Base-by-base conservation (phyloP, 2,888 invertebrate genomes). In the Oscheius sp. region DNA sequence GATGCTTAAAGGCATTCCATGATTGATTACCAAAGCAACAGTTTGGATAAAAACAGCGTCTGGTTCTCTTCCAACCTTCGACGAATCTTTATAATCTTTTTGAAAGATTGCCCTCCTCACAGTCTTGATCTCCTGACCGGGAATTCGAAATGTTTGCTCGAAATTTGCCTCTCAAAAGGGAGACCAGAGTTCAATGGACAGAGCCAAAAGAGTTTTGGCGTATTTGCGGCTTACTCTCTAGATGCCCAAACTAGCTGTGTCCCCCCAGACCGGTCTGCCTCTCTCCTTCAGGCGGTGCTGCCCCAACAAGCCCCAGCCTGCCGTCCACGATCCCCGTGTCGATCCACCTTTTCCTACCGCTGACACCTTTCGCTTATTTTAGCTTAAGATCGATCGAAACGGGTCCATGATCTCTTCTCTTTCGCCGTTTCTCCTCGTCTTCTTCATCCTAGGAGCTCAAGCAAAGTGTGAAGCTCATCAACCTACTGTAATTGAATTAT, bases 231-330 rank as follows among this genome's bases (percentile, higher is more conserved):
- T 61, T 61, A 61, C 61, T 61, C 61, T 61, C 42, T 42, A 17
- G 50, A n/a, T 34, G 61, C 25, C 61, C 45, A 61, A 61, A 61
- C 61, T 61, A 61, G 61, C 42, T 61, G 45, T 17, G 61, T n/a
- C n/a, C 45, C 45, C 23, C 34, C 42, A 25, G 61, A 61, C 61
- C 61, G 61, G 61, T 61, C 61, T 27, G 23, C 42, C 42, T 10
- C 8, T 53, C 12, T 15, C 53, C 37, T 58, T 58, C 37, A 42
- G 25, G 27, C 45, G 55, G 17, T 10, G 23, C 15, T 61, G 27
- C 31, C 31, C 61, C 15, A 27, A 29, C 15, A 25, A 27, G 27
- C 39, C 58, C 5, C 20, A 27, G 42, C 6, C 45, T 15, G n/a
- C 42, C 42, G 25, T 45, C 61, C 27, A n/a, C 29, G 25, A 45